Conservation (phyloP, 2,888 invertebrate genomes). For the Pseudococcus jackbeardsleyi region DNA sequence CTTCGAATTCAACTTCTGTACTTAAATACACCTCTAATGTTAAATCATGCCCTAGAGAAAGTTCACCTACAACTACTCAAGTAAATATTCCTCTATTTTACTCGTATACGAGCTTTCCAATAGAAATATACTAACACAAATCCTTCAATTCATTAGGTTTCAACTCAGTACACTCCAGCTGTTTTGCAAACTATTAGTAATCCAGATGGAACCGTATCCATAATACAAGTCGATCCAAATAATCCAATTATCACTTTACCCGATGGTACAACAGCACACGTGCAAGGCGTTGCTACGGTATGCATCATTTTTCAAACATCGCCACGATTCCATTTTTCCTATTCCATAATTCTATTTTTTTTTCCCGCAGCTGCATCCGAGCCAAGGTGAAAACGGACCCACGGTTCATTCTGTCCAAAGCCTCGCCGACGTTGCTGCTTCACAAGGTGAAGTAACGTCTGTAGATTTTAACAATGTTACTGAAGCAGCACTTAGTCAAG, state of each 20-base stretch:
- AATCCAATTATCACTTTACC: conserved; percentile 95
- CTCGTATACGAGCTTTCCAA: background rate
- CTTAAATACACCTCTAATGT: conserved; percentile 57
- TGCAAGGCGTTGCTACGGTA: conserved; percentile 82
- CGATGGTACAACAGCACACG: conserved; percentile 95
- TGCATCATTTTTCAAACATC: conserved; percentile 66
- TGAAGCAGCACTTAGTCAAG: conserved; percentile 91
- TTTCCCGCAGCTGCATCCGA: conserved; percentile 72
- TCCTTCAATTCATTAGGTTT: conserved; percentile 20
- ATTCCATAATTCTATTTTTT: conserved; percentile 66
- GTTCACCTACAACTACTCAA: conserved; percentile 50
- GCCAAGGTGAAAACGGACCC: conserved; percentile 71
- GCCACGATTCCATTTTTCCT: background rate
- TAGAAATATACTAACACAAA: background rate
- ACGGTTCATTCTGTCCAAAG: conserved; percentile 76
- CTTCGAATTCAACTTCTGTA: conserved; percentile 58
- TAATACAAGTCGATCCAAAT: conserved; percentile 94
- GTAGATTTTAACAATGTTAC: conserved; percentile 89
- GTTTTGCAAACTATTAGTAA: conserved; percentile 96
- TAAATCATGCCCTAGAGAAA: conserved; percentile 51
- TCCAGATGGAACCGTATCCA: conserved; percentile 95
- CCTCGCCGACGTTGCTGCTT: conserved; percentile 75
- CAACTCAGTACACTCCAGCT: conserved; percentile 73
- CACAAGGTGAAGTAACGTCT: conserved; percentile 76
- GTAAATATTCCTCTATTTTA: background rate